A percentile compares a stretch with the other conserved stretches of the same genome.
phyloP scores from a whole-genome alignment of 1,140 invertebrate genomes.

The Homalodisca vitripennis region DNA sequence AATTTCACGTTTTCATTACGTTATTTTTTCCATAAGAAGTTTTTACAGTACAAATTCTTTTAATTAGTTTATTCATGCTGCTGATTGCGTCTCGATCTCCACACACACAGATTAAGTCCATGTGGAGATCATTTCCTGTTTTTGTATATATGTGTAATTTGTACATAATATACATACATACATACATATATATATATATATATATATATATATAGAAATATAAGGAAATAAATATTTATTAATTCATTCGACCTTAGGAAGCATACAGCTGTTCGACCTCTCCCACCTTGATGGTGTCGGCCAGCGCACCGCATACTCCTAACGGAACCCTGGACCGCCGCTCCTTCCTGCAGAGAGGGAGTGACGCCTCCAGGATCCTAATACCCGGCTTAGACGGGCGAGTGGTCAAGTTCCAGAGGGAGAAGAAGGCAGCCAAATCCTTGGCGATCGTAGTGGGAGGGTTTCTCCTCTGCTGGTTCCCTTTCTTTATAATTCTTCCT shows the following conservation, averaged over 20 bases:
- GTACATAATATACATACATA: no score
- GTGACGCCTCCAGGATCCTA: constrained; percentile 31
- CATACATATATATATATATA: no score
- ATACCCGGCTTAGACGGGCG: constrained; percentile 36
- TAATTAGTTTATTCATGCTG: no score
- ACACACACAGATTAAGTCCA: no score
- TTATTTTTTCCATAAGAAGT: no score
- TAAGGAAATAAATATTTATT: no score
- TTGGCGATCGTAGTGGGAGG: constrained; percentile 62
- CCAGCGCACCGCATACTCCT: background rate
- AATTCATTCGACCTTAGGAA: constrained; percentile 3
- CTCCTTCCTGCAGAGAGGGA: constrained; percentile 9
- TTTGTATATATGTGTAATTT: no score
- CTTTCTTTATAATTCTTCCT: constrained; percentile 66
- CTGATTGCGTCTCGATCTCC: no score
- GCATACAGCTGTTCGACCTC: constrained; percentile 17
- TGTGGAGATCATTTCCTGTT: no score
- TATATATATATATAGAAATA: no score
- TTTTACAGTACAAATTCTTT: no score
- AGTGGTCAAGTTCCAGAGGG: constrained; percentile 53
- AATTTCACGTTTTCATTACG: no score
- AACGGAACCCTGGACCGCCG: constrained; percentile 16
- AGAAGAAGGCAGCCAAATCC: constrained; percentile 67
- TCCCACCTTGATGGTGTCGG: background rate
- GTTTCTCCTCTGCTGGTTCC: constrained; percentile 71